Conservation (phyloP, 2,888 invertebrate genomes). For the Cheiracanthium punctorium region DNA sequence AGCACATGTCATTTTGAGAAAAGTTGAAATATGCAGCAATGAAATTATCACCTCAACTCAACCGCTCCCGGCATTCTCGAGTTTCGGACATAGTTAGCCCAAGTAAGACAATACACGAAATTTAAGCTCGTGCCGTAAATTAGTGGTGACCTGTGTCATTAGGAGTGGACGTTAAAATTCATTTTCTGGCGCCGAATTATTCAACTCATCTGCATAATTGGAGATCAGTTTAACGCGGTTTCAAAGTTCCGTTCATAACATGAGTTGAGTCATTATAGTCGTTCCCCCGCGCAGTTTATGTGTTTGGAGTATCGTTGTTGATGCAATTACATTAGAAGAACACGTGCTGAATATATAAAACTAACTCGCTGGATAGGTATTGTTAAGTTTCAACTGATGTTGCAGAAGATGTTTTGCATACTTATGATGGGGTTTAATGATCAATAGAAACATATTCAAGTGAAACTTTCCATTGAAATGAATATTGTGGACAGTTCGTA, state of each 20-base stretch:
- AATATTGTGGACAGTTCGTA: no score
- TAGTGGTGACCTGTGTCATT: slow-evolving; percentile 23
- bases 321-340: neutral
- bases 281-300: no score
- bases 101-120: neutral
- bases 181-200: slow-evolving; percentile 50
- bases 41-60: neutral
- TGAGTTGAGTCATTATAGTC: neutral
- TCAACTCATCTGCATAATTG: slow-evolving; percentile 62
- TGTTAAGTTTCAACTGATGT: neutral
- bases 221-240: neutral
- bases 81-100: no score
- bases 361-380: neutral
- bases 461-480: no score
- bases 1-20: neutral
- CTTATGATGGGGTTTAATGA: no score
- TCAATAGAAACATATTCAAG: no score
- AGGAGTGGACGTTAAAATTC: slow-evolving; percentile 52
- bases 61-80: neutral
- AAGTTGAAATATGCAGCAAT: neutral
- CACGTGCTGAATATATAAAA: neutral
- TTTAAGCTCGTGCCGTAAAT: neutral
- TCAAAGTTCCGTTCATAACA: neutral
- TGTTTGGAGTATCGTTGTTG: neutral
- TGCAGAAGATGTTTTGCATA: no score